These are phyloP conservation scores for Oreonectes daqikongensis DNA, from an alignment of 2,797 vertebrate species.

Conservation along the genomic window DNA sequence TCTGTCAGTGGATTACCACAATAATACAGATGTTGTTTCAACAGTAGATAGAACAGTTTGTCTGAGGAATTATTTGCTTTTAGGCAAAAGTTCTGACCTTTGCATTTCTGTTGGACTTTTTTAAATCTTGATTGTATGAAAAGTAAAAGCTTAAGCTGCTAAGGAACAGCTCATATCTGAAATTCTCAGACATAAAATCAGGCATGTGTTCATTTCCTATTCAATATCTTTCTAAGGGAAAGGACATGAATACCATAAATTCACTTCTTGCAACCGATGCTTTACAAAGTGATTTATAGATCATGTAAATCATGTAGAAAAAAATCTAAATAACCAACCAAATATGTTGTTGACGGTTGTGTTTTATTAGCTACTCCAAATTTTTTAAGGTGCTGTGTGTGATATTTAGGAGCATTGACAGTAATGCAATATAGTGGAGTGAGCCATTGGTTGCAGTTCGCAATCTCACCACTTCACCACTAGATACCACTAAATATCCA, in stretches of 20 bases:
- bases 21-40: neutral
- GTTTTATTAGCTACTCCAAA: too few relatives aligned
- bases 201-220: conserved; percentile 30
- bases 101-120: neutral
- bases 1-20: neutral
- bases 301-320: neutral
- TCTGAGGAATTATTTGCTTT: neutral
- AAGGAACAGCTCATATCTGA: conserved; percentile 13
- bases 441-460: too few relatives aligned
- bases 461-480: too few relatives aligned
- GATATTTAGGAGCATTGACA: too few relatives aligned
- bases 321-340: too few relatives aligned
- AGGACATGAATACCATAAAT: neutral
- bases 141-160: neutral
- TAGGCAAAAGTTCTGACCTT: neutral
- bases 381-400: too few relatives aligned
- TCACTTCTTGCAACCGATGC: neutral
- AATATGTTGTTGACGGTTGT: too few relatives aligned
- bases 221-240: neutral
- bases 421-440: too few relatives aligned
- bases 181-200: conserved; percentile 38
- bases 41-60: neutral
- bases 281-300: neutral
- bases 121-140: neutral
- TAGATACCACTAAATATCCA: too few relatives aligned